Evolutionary conservation across 2,888 invertebrate genomes (phyloP).

Genomic region (Mimumesa dahlbomi): DNA sequence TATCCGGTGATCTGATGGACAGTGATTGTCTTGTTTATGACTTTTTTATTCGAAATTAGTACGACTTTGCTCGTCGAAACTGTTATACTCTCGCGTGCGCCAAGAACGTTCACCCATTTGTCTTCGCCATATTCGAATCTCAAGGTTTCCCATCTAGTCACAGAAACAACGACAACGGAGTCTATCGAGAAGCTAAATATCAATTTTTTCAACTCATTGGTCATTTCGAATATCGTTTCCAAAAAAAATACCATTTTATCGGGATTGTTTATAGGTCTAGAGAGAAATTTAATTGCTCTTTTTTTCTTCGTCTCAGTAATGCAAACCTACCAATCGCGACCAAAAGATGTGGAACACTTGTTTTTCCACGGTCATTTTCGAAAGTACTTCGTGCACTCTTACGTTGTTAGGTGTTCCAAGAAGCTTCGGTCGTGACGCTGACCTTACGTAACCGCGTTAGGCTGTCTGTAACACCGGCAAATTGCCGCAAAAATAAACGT

Average conservation of each 20-base stretch:
- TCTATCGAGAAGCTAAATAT: too few species aligned
- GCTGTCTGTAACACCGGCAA: conserved; percentile 21
- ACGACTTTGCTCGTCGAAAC: too few species aligned
- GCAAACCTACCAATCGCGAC: background rate
- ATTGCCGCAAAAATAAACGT: conserved; percentile 31
- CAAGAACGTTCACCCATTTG: conserved; percentile 5
- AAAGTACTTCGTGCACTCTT: conserved; percentile 13
- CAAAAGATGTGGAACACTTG: conserved; percentile 26
- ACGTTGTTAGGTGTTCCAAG: conserved; percentile 22
- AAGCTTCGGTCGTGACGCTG: conserved; percentile 13
- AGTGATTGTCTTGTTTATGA: too few species aligned
- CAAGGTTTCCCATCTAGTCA: background rate
- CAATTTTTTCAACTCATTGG: background rate
- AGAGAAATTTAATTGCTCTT: background rate
- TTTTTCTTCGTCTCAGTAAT: background rate
- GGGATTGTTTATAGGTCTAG: background rate
- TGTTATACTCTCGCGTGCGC: background rate
- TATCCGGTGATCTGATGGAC: too few species aligned
- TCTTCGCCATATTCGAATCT: background rate
- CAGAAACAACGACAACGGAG: background rate
- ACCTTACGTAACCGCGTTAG: conserved; percentile 41
- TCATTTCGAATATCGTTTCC: background rate
- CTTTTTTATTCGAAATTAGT: too few species aligned
- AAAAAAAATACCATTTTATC: background rate
- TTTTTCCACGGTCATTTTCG: conserved; percentile 37